These are phyloP conservation scores for Kuschelorhynchus macadamiae DNA, from an alignment of 2,888 invertebrate species.

Conservation along the genomic window DNA sequence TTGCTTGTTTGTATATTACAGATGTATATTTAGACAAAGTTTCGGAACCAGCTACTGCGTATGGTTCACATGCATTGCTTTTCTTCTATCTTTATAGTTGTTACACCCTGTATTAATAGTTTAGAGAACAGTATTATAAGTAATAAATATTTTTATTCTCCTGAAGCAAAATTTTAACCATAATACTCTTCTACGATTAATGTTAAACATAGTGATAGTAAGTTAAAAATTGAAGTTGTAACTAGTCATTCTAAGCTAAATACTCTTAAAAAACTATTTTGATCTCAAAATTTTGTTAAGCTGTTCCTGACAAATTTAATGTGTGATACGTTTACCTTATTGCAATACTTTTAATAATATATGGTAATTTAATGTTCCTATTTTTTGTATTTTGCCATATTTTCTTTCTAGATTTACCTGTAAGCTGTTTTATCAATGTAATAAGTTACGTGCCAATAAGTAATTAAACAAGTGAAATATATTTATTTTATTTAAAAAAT, in stretches of 20 bases:
- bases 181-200: constrained; percentile 1
- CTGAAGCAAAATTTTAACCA: not conserved
- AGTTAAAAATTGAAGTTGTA: constrained; percentile 17
- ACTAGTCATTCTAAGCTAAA: constrained; percentile 36
- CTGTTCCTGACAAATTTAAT: constrained; percentile 25
- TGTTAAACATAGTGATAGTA: constrained; percentile 19
- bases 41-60: too few species aligned
- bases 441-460: constrained; percentile 46
- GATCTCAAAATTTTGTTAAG: constrained; percentile 33
- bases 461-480: too few species aligned
- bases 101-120: not conserved
- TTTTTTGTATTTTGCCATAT: constrained; percentile 42
- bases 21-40: too few species aligned
- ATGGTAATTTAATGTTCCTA: constrained; percentile 35
- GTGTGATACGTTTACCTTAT: constrained; percentile 30
- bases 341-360: constrained; percentile 29
- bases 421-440: constrained; percentile 12
- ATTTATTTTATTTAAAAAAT: too few species aligned
- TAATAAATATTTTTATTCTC: constrained; percentile 26
- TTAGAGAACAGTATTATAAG: constrained; percentile 20
- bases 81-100: not conserved
- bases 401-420: constrained; percentile 20
- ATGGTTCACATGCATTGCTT: too few species aligned
- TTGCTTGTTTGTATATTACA: too few species aligned
- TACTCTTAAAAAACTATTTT: constrained; percentile 13